A percentile compares a stretch with the other conserved stretches of the same genome.
phyloP scores from a whole-genome alignment of 1,140 invertebrate species.

The Nebria ingens region DNA sequence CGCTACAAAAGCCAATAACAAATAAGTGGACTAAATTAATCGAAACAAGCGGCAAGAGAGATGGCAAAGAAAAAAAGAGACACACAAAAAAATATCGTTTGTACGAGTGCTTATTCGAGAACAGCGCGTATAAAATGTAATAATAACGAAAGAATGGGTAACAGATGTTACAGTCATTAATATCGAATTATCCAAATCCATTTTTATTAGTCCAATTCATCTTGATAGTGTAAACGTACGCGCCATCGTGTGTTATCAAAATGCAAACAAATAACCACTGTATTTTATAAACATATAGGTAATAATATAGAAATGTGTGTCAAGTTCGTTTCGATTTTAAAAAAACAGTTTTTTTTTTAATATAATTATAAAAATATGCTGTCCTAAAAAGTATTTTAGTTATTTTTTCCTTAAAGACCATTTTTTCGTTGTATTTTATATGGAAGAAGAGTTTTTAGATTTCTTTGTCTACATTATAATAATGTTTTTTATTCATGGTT shows the following conservation, averaged over 20 bases:
- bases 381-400: too few species aligned
- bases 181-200: neutral
- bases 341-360: too few species aligned
- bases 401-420: too few species aligned
- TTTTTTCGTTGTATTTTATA: too few species aligned
- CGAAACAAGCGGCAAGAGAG: constrained; percentile 2
- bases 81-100: neutral
- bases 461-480: too few species aligned
- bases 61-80: neutral
- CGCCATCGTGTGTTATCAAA: too few species aligned
- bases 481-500: too few species aligned
- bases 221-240: neutral
- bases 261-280: neutral
- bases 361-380: too few species aligned
- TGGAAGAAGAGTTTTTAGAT: too few species aligned
- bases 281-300: too few species aligned
- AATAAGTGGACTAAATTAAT: constrained; percentile 6
- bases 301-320: too few species aligned
- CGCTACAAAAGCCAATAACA: constrained; percentile 5
- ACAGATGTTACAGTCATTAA: neutral
- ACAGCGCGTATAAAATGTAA: neutral
- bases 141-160: neutral
- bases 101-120: neutral
- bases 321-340: too few species aligned
- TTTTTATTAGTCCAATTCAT: neutral